Base-by-base conservation (phyloP, 2,797 vertebrate species). In the Sebastes vulpes region DNA sequence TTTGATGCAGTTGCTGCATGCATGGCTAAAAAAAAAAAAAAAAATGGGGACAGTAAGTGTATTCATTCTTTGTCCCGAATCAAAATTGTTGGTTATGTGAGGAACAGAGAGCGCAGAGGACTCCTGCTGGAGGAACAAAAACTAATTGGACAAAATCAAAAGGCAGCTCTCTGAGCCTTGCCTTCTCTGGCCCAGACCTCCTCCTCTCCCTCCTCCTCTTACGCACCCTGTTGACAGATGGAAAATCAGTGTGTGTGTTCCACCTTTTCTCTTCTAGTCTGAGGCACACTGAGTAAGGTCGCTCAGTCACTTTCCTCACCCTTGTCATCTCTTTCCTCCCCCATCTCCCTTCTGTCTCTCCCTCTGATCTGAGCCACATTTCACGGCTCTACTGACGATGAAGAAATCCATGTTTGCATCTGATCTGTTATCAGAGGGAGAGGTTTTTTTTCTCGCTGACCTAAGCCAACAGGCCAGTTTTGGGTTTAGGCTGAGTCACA, bases 171-270 rank as follows among this genome's bases (percentile, higher is more conserved):
- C 16, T 6, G 67, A 79, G 76, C 63, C 12, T 38, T 82, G 74
- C 53, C 73, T 76, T 60, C 32, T 46, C 70, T 35, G 67, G 76
- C 42, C 79, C 58, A 11, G 35, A 18, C 74, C 68, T 76, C 65
- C 65, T 56, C 52, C 32, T 79, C 23, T 18, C 21, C 20, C 58
- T 35, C 56, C 59, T 35, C 71, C 53, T 46, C 61, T 61, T 14
- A 71, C 72, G 61, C 76, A 65, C 72, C 78, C 85, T 71, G 61
- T 75, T 90, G 90, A 88, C 93, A 95, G 94, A 95, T 95, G 94
- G 95, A 65, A n/a, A 77, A 84, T 71, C 92, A 93, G 93, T 92
- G 87, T 94, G 94, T 85, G 92, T 93, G 90, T 92, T 92, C 92
- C 89, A 92, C 92, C 90, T 89, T 89, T 90, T 92, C 90, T 88